Evolutionary conservation across 2,888 invertebrate genomes (phyloP).

Genomic region (Phanerotoma sp.): DNA sequence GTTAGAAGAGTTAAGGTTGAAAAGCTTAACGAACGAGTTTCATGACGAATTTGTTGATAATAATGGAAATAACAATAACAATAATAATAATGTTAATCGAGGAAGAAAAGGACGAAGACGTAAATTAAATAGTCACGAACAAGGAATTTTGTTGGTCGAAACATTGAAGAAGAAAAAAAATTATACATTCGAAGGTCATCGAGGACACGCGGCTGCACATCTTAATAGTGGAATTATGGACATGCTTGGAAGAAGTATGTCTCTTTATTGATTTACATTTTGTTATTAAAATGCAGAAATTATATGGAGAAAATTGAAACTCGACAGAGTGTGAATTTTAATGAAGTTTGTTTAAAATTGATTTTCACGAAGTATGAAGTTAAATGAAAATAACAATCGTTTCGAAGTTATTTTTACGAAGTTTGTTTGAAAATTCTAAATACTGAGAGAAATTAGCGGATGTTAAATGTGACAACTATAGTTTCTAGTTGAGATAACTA

Average conservation of each 20-base stretch:
- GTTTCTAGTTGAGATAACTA: too few species aligned
- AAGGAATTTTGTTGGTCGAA: slow-evolving; percentile 73
- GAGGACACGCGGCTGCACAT: slow-evolving; percentile 63
- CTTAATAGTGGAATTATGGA: slow-evolving; percentile 75
- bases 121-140: slow-evolving; percentile 69
- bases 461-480: too few species aligned
- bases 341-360: too few species aligned
- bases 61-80: slow-evolving; percentile 14
- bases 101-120: slow-evolving; percentile 50
- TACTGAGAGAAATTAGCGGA: too few species aligned
- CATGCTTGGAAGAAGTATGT: slow-evolving; percentile 78
- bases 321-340: too few species aligned
- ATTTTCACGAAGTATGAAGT: too few species aligned
- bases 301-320: too few species aligned
- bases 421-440: too few species aligned
- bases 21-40: slow-evolving; percentile 5
- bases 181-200: slow-evolving; percentile 58
- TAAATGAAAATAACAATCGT: too few species aligned
- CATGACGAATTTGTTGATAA: not conserved
- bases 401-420: too few species aligned
- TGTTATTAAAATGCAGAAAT: too few species aligned
- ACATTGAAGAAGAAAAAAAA: slow-evolving; percentile 69
- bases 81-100: slow-evolving; percentile 12
- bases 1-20: slow-evolving; percentile 5
- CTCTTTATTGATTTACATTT: not conserved